A percentile compares a stretch with the other conserved stretches of the same genome.
These are phyloP conservation scores for Proteles cristata DNA, from an alignment of 2,113 vertebrate genomes.

Conservation along the genomic window DNA sequence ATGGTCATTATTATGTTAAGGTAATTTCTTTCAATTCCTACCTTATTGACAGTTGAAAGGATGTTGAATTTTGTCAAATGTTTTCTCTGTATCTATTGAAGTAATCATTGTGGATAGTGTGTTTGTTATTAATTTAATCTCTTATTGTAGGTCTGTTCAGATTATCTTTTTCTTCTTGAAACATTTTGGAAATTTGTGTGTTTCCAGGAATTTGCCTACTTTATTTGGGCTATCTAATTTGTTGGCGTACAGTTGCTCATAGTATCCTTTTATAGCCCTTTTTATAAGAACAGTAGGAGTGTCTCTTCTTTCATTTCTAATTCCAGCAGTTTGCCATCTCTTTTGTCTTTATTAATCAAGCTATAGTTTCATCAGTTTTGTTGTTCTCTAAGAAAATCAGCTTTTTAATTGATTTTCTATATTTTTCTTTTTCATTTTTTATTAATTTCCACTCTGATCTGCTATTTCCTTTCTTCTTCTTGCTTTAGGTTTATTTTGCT, in stretches of 20 bases:
- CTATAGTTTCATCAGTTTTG: neutral
- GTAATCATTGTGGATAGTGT: no score
- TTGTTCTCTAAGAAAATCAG: neutral
- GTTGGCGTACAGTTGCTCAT: neutral
- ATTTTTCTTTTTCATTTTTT: neutral
- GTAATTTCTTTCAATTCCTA: neutral
- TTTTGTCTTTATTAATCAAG: neutral
- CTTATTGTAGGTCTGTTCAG: neutral
- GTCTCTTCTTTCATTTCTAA: neutral
- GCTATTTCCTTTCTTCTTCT: neutral
- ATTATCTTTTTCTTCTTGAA: neutral
- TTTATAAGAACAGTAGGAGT: neutral
- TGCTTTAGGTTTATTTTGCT: neutral
- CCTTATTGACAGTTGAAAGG: neutral
- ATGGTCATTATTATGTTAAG: neutral
- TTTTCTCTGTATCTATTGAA: neutral
- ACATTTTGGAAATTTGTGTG: neutral
- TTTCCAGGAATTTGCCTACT: neutral
- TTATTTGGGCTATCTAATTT: neutral
- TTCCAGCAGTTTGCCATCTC: neutral
- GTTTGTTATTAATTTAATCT: neutral
- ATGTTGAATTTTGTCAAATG: neutral
- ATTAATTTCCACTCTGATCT: neutral
- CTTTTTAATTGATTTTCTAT: neutral
- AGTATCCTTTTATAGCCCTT: neutral